Conservation (phyloP, 2,797 vertebrate genomes). For the Darevskia nairensis region DNA sequence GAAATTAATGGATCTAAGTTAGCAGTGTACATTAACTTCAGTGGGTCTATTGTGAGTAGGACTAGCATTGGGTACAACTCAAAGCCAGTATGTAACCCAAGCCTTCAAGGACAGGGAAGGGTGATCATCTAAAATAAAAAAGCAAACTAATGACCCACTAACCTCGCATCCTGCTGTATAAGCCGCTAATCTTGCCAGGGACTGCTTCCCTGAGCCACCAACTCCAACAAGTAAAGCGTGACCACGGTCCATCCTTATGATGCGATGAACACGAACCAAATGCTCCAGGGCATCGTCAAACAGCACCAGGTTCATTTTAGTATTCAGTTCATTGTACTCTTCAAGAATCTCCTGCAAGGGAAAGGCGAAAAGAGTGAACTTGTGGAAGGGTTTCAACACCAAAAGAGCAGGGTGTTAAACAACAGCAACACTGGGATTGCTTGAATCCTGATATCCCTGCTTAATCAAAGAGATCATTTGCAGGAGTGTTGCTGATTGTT, state of each 20-base stretch:
- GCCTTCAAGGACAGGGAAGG: background rate
- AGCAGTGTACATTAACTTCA: too few species aligned
- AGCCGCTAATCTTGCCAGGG: constrained; percentile 90
- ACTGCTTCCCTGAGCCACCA: constrained; percentile 95
- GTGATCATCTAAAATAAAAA: background rate
- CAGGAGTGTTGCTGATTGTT: too few species aligned
- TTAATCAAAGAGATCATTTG: too few species aligned
- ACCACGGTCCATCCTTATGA: constrained; percentile 90
- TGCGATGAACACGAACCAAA: constrained; percentile 89
- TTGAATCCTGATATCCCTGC: too few species aligned
- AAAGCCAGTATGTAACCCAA: too few species aligned
- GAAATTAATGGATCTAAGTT: too few species aligned
- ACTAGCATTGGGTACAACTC: too few species aligned
- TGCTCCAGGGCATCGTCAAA: constrained; percentile 97
- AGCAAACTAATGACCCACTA: constrained; percentile 25
- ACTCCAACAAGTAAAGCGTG: constrained; percentile 93
- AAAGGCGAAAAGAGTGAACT: background rate
- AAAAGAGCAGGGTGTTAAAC: background rate
- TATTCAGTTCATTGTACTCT: constrained; percentile 90
- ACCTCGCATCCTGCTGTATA: constrained; percentile 93
- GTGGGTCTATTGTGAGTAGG: too few species aligned
- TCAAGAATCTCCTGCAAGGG: constrained; percentile 90
- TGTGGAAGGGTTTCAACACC: background rate
- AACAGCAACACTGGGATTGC: too few species aligned
- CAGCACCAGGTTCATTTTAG: constrained; percentile 91